Conservation (phyloP, 2,888 invertebrate species). For the Watsonalla binaria region DNA sequence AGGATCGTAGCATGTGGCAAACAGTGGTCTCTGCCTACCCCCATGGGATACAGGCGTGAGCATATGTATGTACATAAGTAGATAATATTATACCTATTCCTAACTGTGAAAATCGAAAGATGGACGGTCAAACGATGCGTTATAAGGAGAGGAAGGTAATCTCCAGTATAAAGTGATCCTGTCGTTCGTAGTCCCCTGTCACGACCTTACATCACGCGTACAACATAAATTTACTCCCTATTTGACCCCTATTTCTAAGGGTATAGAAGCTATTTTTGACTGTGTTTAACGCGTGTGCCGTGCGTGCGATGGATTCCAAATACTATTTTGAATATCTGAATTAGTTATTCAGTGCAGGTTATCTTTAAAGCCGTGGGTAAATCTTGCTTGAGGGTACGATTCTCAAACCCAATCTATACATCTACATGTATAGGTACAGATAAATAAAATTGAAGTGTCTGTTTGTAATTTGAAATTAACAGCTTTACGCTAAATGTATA, state of each 20-base stretch:
- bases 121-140: too few species aligned
- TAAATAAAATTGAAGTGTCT: too few species aligned
- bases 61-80: too few species aligned
- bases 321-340: conserved; percentile 13
- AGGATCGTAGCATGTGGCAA: too few species aligned
- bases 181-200: not conserved
- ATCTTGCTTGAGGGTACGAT: not conserved
- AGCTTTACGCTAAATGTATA: too few species aligned
- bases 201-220: not conserved
- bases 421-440: too few species aligned
- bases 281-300: not conserved
- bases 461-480: too few species aligned
- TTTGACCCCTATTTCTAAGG: not conserved
- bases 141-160: too few species aligned
- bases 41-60: too few species aligned
- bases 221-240: not conserved
- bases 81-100: too few species aligned
- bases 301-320: conserved; percentile 1
- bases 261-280: not conserved
- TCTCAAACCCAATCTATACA: not conserved
- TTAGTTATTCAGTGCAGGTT: conserved; percentile 5
- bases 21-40: too few species aligned
- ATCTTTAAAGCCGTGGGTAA: conserved; percentile 2
- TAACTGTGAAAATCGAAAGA: too few species aligned
- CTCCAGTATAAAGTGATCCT: not conserved